A percentile compares a stretch with the other conserved stretches of the same genome.
Conservation (phyloP, 2,888 invertebrate species). For the Lepeophtheirus nordmannii region DNA sequence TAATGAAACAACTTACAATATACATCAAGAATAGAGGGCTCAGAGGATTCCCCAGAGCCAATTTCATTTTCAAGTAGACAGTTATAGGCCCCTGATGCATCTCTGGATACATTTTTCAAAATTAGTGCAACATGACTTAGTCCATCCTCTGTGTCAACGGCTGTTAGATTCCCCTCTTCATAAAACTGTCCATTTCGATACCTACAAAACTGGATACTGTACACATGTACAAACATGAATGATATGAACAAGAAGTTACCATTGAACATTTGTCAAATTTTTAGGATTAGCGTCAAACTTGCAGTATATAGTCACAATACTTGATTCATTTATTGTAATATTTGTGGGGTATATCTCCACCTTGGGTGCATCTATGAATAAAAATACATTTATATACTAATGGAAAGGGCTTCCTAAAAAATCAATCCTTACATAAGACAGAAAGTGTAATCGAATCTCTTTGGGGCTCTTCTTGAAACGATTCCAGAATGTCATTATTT, state of each 20-base stretch:
- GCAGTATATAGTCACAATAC: conserved; percentile 57
- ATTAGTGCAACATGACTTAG: conserved; percentile 57
- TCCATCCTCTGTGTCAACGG: conserved; percentile 48
- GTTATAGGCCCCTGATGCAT: conserved; percentile 68
- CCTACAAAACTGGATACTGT: conserved; percentile 28
- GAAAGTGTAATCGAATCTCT: conserved; percentile 37
- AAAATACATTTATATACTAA: background rate
- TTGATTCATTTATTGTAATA: conserved; percentile 60
- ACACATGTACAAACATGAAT: too few relatives aligned
- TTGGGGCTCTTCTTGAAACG: conserved; percentile 57
- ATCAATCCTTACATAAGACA: conserved; percentile 11
- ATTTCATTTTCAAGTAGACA: conserved; percentile 65
- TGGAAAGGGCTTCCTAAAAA: too few relatives aligned
- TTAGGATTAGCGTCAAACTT: conserved; percentile 74
- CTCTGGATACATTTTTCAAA: conserved; percentile 55
- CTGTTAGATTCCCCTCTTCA: conserved; percentile 31
- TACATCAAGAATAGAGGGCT: conserved; percentile 51
- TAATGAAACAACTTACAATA: conserved; percentile 35
- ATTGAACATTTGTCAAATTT: conserved; percentile 53
- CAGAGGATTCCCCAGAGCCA: conserved; percentile 56
- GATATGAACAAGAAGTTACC: conserved; percentile 44
- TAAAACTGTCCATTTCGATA: conserved; percentile 32
- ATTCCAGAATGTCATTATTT: conserved; percentile 58
- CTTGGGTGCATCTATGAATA: conserved; percentile 61
- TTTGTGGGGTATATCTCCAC: conserved; percentile 57